phyloP scores from a whole-genome alignment of 2,113 vertebrate species.

The Mus spicilegus region DNA sequence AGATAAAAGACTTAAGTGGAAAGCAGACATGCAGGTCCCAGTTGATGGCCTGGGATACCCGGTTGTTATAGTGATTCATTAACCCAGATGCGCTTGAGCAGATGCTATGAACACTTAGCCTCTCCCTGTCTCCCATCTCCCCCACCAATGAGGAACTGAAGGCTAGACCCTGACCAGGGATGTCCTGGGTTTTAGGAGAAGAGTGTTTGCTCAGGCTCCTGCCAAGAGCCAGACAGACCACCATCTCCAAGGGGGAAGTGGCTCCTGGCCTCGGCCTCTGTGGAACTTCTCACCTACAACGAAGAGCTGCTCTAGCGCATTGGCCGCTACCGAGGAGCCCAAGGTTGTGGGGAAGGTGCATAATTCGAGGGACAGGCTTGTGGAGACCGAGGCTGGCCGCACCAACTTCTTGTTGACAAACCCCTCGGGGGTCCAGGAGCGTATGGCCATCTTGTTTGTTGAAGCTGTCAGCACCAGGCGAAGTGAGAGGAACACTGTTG shows the following conservation, averaged over 20 bases:
- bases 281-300: constrained; percentile 83
- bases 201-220: no score
- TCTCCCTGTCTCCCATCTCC: neutral
- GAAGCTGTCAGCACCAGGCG: accelerated
- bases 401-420: neutral
- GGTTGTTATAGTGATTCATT: neutral
- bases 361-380: constrained; percentile 56
- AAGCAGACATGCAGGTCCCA: neutral
- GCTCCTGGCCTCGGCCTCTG: neutral
- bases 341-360: neutral
- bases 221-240: neutral
- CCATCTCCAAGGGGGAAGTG: neutral
- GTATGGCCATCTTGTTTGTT: constrained; percentile 12
- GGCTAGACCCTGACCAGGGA: neutral
- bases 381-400: neutral
- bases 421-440: neutral
- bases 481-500: neutral
- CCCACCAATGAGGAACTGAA: neutral
- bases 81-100: neutral
- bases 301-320: constrained; percentile 84
- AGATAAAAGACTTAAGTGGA: neutral
- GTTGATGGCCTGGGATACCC: no score
- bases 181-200: neutral
- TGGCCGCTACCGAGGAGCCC: constrained; percentile 80
- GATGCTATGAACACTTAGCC: no score